Base-by-base conservation (phyloP, 2,113 vertebrate genomes). In the Callipepla californica region DNA sequence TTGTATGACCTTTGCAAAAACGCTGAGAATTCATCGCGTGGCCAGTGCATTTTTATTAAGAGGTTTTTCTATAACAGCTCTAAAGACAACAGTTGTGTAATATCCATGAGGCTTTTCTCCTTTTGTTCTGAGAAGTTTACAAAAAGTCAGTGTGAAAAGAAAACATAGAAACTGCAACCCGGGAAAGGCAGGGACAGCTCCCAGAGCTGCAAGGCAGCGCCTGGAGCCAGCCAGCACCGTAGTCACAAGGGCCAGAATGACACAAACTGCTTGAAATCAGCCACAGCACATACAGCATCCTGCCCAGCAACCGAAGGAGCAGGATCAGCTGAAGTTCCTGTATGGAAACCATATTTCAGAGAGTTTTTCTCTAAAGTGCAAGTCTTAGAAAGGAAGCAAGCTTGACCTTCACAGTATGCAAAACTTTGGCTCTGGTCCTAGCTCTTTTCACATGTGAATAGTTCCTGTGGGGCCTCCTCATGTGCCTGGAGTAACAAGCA, bases 401-500 rank as follows among this genome's bases (percentile, higher is more conserved):
- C 51, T 78, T 92, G 91, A 95, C 94, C 94, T 96, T 92, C 91
- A 92, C 91, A 91, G 79, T 57, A 51, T 58, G 79, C 89, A 92
- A 59, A 94, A 87, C 82, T 86, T 95, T 95, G 94, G 95, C 90
- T 92, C 85, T 44, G 79, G 61, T 93, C 94, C 95, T 95, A 67
- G 95, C 93, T 92, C 91, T 94, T 94, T 96, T 96, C 93, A 96
- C 72, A 80, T 94, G 87, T 94, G 95, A 93, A 92, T 91, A 90
- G 91, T 61, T 94, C 95, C 91, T 92, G 89, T 75, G 93, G 61
- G 94, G 87, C 89, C 95, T 96, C 95, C 89, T 93, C 84, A 14
- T 92, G 95, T 96, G 94, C 95, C 90, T 21, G 65, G 92, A 95
- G 94, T 94, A 95, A 96, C 94, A 96, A 96, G 93, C 85, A 94